Evolutionary conservation across 2,888 invertebrate genomes (phyloP).

Genomic region (Aphidius colemani): DNA sequence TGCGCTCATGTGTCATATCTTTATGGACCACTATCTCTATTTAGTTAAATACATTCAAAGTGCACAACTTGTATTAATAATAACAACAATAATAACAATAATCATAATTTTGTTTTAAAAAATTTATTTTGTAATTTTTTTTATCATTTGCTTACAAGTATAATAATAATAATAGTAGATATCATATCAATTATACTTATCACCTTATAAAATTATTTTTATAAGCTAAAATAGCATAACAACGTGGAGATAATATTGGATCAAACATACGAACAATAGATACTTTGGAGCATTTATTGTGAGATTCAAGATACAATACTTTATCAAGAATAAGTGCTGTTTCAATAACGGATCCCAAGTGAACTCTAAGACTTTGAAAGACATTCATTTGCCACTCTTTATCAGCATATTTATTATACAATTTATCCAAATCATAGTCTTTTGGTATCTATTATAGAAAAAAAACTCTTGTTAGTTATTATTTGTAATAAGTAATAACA

Average conservation of each 20-base stretch:
- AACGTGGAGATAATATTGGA: slow-evolving; percentile 81
- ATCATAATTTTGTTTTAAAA: background rate
- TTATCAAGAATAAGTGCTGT: slow-evolving; percentile 82
- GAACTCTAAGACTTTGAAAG: slow-evolving; percentile 78
- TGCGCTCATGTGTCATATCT: too few relatives aligned
- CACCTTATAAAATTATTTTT: slow-evolving; percentile 54
- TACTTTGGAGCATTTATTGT: slow-evolving; percentile 63
- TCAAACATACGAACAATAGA: slow-evolving; percentile 81
- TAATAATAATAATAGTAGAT: too few relatives aligned
- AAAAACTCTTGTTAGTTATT: too few relatives aligned
- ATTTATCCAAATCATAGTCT: slow-evolving; percentile 57
- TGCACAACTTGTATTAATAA: too few relatives aligned
- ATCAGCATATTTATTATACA: slow-evolving; percentile 56
- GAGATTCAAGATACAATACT: slow-evolving; percentile 75
- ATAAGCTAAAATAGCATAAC: slow-evolving; percentile 75
- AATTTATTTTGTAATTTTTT: too few relatives aligned
- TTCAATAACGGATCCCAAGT: slow-evolving; percentile 81
- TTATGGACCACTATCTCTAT: too few relatives aligned
- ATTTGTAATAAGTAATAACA: too few relatives aligned
- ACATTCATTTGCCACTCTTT: slow-evolving; percentile 68
- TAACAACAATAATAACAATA: background rate
- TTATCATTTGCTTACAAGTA: too few relatives aligned
- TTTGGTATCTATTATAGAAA: slow-evolving; percentile 57
- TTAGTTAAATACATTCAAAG: too few relatives aligned
- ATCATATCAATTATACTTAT: too few relatives aligned